These are phyloP conservation scores for Orthosia gothica DNA, from an alignment of 2,888 invertebrate genomes.

Conservation along the genomic window DNA sequence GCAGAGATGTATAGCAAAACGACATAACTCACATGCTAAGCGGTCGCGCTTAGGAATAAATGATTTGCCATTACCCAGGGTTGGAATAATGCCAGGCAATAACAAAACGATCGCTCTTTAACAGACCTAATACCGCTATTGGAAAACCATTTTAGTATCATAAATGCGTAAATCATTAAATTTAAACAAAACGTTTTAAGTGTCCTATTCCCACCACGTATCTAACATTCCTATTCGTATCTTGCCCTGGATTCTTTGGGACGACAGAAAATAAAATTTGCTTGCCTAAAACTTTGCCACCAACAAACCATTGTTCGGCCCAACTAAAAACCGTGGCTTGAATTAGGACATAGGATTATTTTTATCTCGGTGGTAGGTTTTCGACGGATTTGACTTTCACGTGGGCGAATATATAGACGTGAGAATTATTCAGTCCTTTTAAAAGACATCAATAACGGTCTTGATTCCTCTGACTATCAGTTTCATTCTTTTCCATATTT, in stretches of 20 bases:
- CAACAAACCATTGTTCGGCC: too few species aligned
- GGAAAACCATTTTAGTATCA: conserved; percentile 10
- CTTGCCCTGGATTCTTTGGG: too few species aligned
- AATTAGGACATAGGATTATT: neutral
- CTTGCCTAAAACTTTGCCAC: too few species aligned
- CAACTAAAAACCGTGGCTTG: neutral
- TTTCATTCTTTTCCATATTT: conserved; percentile 15
- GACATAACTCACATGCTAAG: too few species aligned
- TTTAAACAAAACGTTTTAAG: neutral
- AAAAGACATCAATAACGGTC: conserved; percentile 2
- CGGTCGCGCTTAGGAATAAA: neutral
- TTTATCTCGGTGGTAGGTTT: neutral
- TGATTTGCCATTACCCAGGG: neutral
- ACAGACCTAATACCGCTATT: neutral
- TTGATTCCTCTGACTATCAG: conserved; percentile 1
- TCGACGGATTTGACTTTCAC: neutral
- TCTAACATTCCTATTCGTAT: too few species aligned
- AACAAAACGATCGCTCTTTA: conserved; percentile 9
- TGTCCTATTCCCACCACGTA: neutral
- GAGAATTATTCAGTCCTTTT: neutral
- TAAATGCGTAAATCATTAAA: neutral
- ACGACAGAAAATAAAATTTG: too few species aligned
- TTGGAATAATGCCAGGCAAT: conserved; percentile 25
- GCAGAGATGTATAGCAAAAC: too few species aligned
- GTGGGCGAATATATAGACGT: neutral